Evolutionary conservation across 2,797 vertebrate species (phyloP).

Genomic region (Cygnus olor): DNA sequence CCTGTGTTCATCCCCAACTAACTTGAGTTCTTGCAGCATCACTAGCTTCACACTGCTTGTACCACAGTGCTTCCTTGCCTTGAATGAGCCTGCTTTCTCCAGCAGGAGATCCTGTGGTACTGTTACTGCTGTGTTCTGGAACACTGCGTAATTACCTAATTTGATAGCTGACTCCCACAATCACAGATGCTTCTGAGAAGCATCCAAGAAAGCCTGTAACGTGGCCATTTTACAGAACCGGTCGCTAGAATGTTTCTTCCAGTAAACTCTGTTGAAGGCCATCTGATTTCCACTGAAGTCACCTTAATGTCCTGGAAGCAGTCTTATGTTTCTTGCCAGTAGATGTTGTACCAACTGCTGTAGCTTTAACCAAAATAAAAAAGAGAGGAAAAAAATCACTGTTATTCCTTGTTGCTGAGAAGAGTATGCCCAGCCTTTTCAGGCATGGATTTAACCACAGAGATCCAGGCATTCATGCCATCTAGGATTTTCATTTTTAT

Average conservation of each 20-base stretch:
- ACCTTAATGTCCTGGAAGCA: not conserved
- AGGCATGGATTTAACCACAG: not conserved
- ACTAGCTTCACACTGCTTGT: not conserved
- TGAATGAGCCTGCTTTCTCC: not conserved
- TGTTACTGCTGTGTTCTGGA: accelerated
- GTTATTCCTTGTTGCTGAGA: not conserved
- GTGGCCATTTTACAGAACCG: accelerated
- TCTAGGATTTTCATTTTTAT: not conserved
- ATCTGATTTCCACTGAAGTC: not conserved
- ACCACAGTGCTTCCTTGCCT: not conserved
- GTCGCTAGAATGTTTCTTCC: not conserved
- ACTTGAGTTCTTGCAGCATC: not conserved
- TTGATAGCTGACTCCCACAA: not conserved
- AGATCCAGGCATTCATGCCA: not conserved
- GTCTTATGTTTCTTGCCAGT: not conserved
- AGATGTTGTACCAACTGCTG: not conserved
- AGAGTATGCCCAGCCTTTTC: not conserved
- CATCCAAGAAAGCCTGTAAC: accelerated
- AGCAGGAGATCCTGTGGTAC: accelerated
- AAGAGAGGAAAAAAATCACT: not conserved
- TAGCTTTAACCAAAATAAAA: not conserved
- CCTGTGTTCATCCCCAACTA: not conserved
- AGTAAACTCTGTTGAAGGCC: not conserved
- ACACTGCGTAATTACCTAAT: accelerated
- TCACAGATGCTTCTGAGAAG: not conserved